These are phyloP conservation scores for Agelaius phoeniceus DNA, from an alignment of 2,113 vertebrate species.

Conservation along the genomic window DNA sequence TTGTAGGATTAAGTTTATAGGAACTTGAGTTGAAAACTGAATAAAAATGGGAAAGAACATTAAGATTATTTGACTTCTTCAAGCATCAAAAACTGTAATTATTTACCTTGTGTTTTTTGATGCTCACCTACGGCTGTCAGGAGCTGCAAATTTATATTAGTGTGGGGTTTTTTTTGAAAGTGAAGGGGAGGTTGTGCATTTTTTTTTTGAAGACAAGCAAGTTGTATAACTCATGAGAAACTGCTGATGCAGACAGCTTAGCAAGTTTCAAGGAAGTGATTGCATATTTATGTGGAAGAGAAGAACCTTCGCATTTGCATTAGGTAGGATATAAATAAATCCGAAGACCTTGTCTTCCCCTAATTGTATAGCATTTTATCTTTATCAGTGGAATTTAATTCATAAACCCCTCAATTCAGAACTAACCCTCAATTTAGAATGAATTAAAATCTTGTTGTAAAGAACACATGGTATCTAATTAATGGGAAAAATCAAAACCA, in stretches of 20 bases:
- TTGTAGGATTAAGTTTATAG: background rate
- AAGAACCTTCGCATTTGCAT: slow-evolving; percentile 20
- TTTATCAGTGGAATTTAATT: background rate
- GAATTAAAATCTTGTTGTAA: background rate
- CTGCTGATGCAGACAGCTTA: slow-evolving; percentile 44
- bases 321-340: slow-evolving; percentile 49
- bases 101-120: background rate
- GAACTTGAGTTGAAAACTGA: background rate
- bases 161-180: background rate
- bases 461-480: background rate
- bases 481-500: background rate
- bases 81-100: background rate
- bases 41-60: background rate
- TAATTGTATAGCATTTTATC: slow-evolving; percentile 9
- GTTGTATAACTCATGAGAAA: slow-evolving; percentile 21
- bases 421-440: background rate
- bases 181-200: background rate
- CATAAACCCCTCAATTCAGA: background rate
- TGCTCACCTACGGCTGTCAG: background rate
- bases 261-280: slow-evolving; percentile 12
- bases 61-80: background rate
- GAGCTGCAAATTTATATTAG: background rate
- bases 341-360: background rate
- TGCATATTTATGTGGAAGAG: slow-evolving; percentile 49
- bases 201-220: background rate